Conservation (phyloP, 2,888 invertebrate genomes). For the Lydus trimaculatus region DNA sequence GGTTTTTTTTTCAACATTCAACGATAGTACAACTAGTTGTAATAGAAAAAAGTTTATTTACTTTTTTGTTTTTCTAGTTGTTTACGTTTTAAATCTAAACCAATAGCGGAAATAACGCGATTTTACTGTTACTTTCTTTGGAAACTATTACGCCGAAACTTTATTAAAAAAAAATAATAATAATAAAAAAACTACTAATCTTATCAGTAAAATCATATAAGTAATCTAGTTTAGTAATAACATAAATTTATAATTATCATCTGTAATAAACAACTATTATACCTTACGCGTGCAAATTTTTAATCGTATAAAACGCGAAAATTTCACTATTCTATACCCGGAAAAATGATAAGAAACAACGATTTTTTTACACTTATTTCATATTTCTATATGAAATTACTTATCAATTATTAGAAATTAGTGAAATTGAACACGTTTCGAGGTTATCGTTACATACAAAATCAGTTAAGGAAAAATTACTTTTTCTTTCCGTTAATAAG, state of each 20-base stretch:
- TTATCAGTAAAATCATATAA: background rate
- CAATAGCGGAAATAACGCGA: no score
- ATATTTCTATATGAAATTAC: background rate
- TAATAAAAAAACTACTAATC: background rate
- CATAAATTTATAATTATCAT: background rate
- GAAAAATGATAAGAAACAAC: background rate
- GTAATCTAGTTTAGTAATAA: background rate
- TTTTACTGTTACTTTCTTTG: no score
- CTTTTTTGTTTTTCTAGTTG: no score
- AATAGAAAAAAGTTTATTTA: no score
- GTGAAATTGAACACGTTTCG: background rate
- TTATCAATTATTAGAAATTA: background rate
- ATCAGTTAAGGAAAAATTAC: background rate
- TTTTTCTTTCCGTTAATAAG: background rate
- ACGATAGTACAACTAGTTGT: no score
- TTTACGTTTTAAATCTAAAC: no score
- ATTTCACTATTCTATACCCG: background rate
- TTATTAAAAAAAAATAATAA: no score
- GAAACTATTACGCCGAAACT: no score
- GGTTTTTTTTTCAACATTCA: no score
- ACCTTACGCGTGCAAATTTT: background rate
- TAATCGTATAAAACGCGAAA: background rate
- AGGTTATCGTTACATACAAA: background rate
- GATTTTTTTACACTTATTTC: background rate
- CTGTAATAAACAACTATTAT: background rate